A percentile compares a stretch with the other conserved stretches of the same genome.
Evolutionary conservation across 1,140 invertebrate species (phyloP).

Genomic region (Conus ventricosus): DNA sequence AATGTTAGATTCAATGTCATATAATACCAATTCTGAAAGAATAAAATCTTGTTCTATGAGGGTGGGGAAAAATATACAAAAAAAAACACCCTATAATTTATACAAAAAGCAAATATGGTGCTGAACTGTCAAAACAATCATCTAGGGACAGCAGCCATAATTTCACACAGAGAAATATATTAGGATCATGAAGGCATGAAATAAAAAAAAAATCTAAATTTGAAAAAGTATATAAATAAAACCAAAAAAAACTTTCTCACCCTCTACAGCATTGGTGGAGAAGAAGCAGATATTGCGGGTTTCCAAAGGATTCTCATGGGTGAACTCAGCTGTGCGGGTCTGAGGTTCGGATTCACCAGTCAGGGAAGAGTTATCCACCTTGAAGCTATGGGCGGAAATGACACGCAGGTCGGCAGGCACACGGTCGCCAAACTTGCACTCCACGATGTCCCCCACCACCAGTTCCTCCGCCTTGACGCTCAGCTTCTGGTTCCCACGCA

Average conservation of each 20-base stretch:
- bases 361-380: slow-evolving; percentile 82
- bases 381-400: slow-evolving; percentile 82
- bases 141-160: too few relatives aligned
- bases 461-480: slow-evolving; percentile 83
- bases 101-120: too few relatives aligned
- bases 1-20: too few relatives aligned
- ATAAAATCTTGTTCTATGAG: too few relatives aligned
- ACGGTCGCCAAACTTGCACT: slow-evolving; percentile 87
- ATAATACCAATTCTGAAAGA: too few relatives aligned
- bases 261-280: slow-evolving; percentile 97
- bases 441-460: slow-evolving; percentile 88
- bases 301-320: slow-evolving; percentile 96
- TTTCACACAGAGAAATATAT: too few relatives aligned
- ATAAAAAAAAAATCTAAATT: too few relatives aligned
- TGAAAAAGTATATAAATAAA: too few relatives aligned
- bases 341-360: slow-evolving; percentile 98
- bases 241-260: slow-evolving; percentile 63
- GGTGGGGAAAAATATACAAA: too few relatives aligned
- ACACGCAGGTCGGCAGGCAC: slow-evolving; percentile 90
- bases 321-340: slow-evolving; percentile 91
- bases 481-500: slow-evolving; percentile 94
- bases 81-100: too few relatives aligned
- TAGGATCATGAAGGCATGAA: too few relatives aligned
- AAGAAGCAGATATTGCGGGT: slow-evolving; percentile 98
- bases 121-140: too few relatives aligned